Evolutionary conservation across 2,888 invertebrate genomes (phyloP), one percentile per base, ranked within the genome.

Genomic region (Thyatira batis): DNA sequence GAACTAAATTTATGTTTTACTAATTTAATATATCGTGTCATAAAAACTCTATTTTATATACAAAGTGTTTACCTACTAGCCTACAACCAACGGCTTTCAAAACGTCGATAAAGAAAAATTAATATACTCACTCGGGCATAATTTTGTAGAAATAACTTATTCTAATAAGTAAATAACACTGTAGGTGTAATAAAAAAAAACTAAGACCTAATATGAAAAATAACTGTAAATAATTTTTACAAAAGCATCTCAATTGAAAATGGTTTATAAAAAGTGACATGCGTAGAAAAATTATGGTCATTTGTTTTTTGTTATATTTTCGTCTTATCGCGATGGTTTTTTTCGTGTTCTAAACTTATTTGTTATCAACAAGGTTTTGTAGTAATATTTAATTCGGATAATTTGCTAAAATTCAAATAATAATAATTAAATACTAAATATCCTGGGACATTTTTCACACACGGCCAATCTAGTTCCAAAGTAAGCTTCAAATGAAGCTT

Each of bases 121-220:
- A 27, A 50, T 46, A 23, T 65, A 85, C 90, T 91, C 69, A 90
- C 91, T 87, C 89, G 58, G 89, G 86, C 91, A 91, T 91, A 70
- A 88, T 90, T 89, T 89, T 58, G 66, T 51, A 63, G 57, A 62
- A 49, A 27, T 65, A 73, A 60, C 61, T 58, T 71, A 66, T 71
- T 70, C 56, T 49, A 61, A 57, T 63, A 69, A 58, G 57, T 57
- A 66, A 69, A 73, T 63, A 66, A 64, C 73, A 83, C 80, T 78
- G 78, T 67, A 75, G 63, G 73, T 72, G 71, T 73, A 62, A 73
- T 77, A 77, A 76, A 79, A 70, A 73, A 77, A 79, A 83, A 82
- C 82, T 84, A 87, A 81, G 85, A 82, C 68, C 80, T 85, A 85
- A 81, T 80, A 72, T 61, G 69, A 70, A 77, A 83, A 75, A 65